Base-by-base conservation (phyloP, 1,140 invertebrate genomes). In the Aphidius gifuensis region DNA sequence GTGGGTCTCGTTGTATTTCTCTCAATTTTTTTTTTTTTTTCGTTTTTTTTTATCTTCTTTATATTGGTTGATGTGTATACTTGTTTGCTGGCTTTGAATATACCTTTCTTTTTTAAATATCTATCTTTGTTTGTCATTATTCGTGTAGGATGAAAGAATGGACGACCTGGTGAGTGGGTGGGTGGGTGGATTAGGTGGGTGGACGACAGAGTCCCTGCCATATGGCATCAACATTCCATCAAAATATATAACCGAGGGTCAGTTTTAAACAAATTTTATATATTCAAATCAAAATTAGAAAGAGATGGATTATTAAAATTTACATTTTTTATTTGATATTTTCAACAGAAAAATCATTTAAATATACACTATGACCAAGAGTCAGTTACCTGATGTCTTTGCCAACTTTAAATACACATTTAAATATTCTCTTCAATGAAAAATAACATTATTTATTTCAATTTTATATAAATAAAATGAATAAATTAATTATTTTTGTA, bases 211-310 rank as follows among this genome's bases (percentile, higher is more conserved):
- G 70, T 69, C 68, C 66, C 68, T 64, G 66, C 76, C 76, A 79
- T 80, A 79, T 79, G 77, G 77, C 75, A 75, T 79, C 74, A 76
- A 79, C 77, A 79, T 79, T 80, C 77, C 77, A 73, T 77, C 16
- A 50, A 45, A 62, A 47, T 16, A 50, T 21, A 32, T 9, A 45
- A 45, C 7, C 2, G 2, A 32, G 23, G 23, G 23, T 32, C 23
- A 32, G 23, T 32, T 32, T 16, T 16, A 16, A 4, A 32, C 2
- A 32, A 32, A 32, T 32, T 4, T 32, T 32, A 32, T 32, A 32
- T 32, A 32, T 32, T 16, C 16, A 16, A 32, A 32, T 3, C 69
- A 67, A 66, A n/a, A 21, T 39, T 49, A 45, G 43, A 58, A 32
- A 16, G 16, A 16, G 16, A 16, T 16, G 16, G 16, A 16, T 16